Percentiles rank a stretch among this genome's conserved stretches.
These are phyloP conservation scores for Silurus glanis DNA, from an alignment of 2,113 vertebrate species.

Conservation along the genomic window DNA sequence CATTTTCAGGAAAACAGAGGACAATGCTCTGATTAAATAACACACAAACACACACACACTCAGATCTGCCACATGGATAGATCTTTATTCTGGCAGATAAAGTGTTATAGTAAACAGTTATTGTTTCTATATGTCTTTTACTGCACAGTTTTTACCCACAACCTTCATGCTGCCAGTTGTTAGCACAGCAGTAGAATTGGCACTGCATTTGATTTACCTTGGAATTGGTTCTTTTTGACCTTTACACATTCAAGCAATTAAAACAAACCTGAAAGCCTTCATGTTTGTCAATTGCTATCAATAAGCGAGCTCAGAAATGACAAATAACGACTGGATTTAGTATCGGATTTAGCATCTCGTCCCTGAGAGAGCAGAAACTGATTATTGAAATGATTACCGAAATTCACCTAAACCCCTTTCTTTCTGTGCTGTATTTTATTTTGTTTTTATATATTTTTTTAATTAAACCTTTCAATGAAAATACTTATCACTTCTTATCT, in stretches of 20 bases:
- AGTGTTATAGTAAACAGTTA: not conserved
- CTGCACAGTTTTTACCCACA: not conserved
- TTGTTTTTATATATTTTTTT: too few species aligned
- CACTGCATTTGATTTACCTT: too few species aligned
- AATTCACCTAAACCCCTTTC: not conserved
- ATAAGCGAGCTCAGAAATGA: not conserved
- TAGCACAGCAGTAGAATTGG: not conserved
- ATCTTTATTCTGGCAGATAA: too few species aligned
- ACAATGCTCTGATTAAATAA: constrained; percentile 20
- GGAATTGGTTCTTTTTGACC: too few species aligned
- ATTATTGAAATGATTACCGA: not conserved
- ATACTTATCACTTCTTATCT: too few species aligned
- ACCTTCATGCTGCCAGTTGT: not conserved
- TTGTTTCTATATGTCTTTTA: not conserved
- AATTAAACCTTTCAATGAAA: too few species aligned
- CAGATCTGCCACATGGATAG: not conserved
- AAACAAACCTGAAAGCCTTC: too few species aligned
- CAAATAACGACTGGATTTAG: not conserved
- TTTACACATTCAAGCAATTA: too few species aligned
- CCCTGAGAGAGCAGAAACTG: not conserved
- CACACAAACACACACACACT: not conserved
- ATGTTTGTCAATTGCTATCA: too few species aligned
- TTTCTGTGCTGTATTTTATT: not conserved
- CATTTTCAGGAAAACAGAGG: constrained; percentile 22
- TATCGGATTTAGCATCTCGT: not conserved